Evolutionary conservation across 2,888 invertebrate species (phyloP), one percentile per base, ranked within the genome.

Genomic region (Ectropis crepuscularia): DNA sequence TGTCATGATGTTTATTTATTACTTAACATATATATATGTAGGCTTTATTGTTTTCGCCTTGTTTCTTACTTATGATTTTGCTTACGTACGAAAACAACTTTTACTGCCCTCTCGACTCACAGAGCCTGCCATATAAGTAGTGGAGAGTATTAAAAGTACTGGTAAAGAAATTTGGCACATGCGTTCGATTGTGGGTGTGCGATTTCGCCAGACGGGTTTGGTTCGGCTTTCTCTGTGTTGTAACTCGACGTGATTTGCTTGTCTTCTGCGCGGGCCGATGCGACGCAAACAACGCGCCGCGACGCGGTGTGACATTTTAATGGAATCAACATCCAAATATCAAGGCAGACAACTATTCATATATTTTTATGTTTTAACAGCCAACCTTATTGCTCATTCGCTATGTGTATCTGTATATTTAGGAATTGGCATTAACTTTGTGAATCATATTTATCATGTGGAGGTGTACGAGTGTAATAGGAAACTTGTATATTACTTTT

Each of bases 191-290:
- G 92, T 91, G 89, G 90, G 92, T 83, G 90, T 86, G 47, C 55
- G 89, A 88, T 91, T 92, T 92, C 90, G 87, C 90, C 90, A 90
- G 86, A 78, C 85, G 78, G 81, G 67, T 78, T 77, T 83, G 81
- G 67, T 78, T 77, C 82, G 77, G 87, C 92, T 92, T 92, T 92
- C 92, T 89, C 91, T 82, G 74, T 88, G 86, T 88, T 84, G 89
- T 82, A 88, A 90, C 60, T 70, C 69, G 59, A 63, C 69, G 73
- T 73, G 71, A 63, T 57, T 66, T 71, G 72, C 71, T 67, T 68
- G 59, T 71, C 71, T 67, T 73, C 73, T 67, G 72, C 66, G 53
- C 54, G 68, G 63, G 68, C 57, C 69, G 64, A 62, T 67, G 61
- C 60, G 48, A 53, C 41, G 55, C 49, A 58, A 57, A 58, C 59